These are phyloP conservation scores for Ochropleura leucogaster DNA, from an alignment of 2,888 invertebrate genomes.

Conservation along the genomic window DNA sequence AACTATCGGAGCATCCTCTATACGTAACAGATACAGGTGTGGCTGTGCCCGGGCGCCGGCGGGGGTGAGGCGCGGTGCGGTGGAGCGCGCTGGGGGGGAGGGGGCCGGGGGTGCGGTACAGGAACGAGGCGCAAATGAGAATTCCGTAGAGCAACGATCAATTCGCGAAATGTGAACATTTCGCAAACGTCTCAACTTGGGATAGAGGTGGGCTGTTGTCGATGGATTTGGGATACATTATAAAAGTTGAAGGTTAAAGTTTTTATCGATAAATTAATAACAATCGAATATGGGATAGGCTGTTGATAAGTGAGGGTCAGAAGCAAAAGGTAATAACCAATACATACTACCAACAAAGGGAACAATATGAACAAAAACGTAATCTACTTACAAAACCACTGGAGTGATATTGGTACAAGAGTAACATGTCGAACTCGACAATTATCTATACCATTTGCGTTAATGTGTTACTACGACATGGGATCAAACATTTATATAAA, in stretches of 20 bases:
- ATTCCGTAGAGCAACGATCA: conserved; percentile 88
- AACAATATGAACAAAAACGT: neutral
- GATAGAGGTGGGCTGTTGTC: conserved; percentile 63
- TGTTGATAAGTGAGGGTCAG: neutral
- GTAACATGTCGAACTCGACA: too few relatives aligned
- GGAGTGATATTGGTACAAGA: too few relatives aligned
- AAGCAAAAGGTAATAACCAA: neutral
- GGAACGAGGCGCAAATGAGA: conserved; percentile 84
- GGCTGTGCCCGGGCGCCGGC: conserved; percentile 52
- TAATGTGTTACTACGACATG: too few relatives aligned
- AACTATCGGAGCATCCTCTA: conserved; percentile 42
- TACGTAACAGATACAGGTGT: conserved; percentile 72
- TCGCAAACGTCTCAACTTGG: conserved; percentile 90
- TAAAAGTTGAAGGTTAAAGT: neutral
- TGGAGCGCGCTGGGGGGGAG: conserved; percentile 20
- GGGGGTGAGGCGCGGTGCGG: conserved; percentile 28
- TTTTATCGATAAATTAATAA: neutral
- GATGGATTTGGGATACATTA: conserved; percentile 4
- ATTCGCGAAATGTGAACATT: conserved; percentile 90
- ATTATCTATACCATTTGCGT: too few relatives aligned
- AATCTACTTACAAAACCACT: too few relatives aligned
- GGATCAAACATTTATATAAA: too few relatives aligned
- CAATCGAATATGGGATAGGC: neutral
- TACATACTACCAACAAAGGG: neutral
- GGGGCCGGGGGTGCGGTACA: conserved; percentile 24